Evolutionary conservation across 2,888 invertebrate genomes (phyloP), one percentile per base, ranked within the genome.

Genomic region (Oscheius sp.): DNA sequence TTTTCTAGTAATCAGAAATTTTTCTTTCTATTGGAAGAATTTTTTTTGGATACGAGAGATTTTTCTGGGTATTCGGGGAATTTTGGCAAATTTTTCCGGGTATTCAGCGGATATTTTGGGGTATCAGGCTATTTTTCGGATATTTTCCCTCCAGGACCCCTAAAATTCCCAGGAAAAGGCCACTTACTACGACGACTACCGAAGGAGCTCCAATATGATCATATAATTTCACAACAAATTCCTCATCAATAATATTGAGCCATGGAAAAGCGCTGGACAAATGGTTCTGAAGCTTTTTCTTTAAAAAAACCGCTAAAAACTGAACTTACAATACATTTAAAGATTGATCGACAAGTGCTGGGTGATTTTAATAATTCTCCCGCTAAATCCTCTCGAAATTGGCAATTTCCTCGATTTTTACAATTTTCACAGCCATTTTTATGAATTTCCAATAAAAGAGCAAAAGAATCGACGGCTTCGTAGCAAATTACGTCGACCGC

Each of bases 401-500:
- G 69, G 23, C 82, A 82, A 12, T 70, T 74, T 1, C 56, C 72
- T 35, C 74, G 25, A 21, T 75, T 66, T 16, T 68, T 56, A 52
- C 81, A 81, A 0, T 70, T 59, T 1, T 1, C 35, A 29, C 81
- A 79, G 18, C 68, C 55, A 2, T n/a, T n/a, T n/a, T 58, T 66
- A 69, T 81, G 81, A 13, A 76, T 73, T 13, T 73, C 69, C 13
- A 83, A 18, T 3, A 80, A 61, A 1, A 72, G 9, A 16, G 72
- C 29, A 68, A 84, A 84, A 16, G 74, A 75, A 23, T 82, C 81
- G 7, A 76, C 74, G 1, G 77, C 70, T 25, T 84, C 81, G 53
- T 84, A 76, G 49, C 80, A 80, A 3, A 82, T 81, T 23, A 77
- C 72, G 56, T 80, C 84, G 0, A 78, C 74, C 12, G 76, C 55